Evolutionary conservation across 2,888 invertebrate species (phyloP), one percentile per base, ranked within the genome.

Genomic region (Epinotia bilunana): DNA sequence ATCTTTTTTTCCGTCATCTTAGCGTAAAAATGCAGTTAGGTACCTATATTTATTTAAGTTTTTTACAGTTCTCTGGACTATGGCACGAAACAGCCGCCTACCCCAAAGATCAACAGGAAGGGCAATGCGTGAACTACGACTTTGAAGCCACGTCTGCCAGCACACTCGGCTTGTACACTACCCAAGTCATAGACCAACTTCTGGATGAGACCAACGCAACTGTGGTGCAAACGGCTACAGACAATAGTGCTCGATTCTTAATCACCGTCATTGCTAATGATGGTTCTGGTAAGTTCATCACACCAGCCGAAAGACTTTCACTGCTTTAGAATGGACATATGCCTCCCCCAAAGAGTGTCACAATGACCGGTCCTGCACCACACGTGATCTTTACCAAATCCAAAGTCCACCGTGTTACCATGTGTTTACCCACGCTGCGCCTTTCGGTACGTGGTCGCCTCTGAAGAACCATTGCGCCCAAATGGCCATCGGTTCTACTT

Each of bases 161-260:
- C 16, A 74, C 69, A 0, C 77, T 84, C 2, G 74, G 67, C 20
- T 72, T 86, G 5, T 71, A 77, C n/a, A 83, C 86, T 1, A 81
- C 79, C 28, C 84, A 81, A 49, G 83, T 86, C 33, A 65, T 79
- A 1, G 77, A 80, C 53, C 78, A 81, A 71, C 76, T 76, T n/a
- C 75, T 85, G 3, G 80, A 81, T 5, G 68, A 78, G 1, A 80
- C 81, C 6, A 79, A 70, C 11, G 81, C 82, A 2, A 74, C 55
- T 7, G 80, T 82, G 2, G 76, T 73, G 33, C 69, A 60, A 49
- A 70, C 64, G 5, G 18, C 74, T 13, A 39, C 70, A 20, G 74
- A 74, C 49, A 74, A 74, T 58, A 74, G 74, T 46, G 74, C 69
- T 20, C 63, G 74, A 28, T 74, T 74, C 57, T 1, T 23, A 18